Percentiles rank a stretch among this genome's conserved stretches.
Conservation (phyloP, 2,888 invertebrate genomes). For the Cataglyphis rosenhaueri region DNA sequence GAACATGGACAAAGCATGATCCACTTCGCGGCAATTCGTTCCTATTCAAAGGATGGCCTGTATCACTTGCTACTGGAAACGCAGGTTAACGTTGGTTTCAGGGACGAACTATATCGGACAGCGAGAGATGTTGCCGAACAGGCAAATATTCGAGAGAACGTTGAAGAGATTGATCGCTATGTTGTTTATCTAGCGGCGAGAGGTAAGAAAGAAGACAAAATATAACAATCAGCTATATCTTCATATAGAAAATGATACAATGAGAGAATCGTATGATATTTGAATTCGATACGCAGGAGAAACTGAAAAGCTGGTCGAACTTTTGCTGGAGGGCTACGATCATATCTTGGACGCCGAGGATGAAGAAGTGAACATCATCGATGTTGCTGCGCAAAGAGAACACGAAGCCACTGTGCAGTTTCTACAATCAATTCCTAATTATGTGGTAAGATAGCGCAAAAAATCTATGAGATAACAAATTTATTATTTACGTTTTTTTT, state of each 20-base stretch:
- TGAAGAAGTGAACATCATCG: slow-evolving; percentile 89
- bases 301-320: slow-evolving; percentile 89
- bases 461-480: not conserved
- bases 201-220: slow-evolving; percentile 86
- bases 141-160: slow-evolving; percentile 92
- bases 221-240: not conserved
- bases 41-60: slow-evolving; percentile 92
- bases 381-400: slow-evolving; percentile 90
- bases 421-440: slow-evolving; percentile 90
- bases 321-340: slow-evolving; percentile 94
- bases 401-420: slow-evolving; percentile 90
- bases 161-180: slow-evolving; percentile 93
- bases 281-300: slow-evolving; percentile 86
- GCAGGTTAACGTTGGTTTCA: slow-evolving; percentile 92
- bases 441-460: slow-evolving; percentile 88
- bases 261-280: not conserved
- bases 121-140: slow-evolving; percentile 94
- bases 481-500: not conserved
- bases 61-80: slow-evolving; percentile 93
- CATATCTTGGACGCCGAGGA: slow-evolving; percentile 93
- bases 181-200: slow-evolving; percentile 92
- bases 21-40: slow-evolving; percentile 94
- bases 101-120: slow-evolving; percentile 95
- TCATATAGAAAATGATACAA: not conserved
- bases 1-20: slow-evolving; percentile 96